A percentile compares a stretch with the other conserved stretches of the same genome.
Evolutionary conservation across 2,797 vertebrate genomes (phyloP).

Genomic region (Sebastes oblongus): DNA sequence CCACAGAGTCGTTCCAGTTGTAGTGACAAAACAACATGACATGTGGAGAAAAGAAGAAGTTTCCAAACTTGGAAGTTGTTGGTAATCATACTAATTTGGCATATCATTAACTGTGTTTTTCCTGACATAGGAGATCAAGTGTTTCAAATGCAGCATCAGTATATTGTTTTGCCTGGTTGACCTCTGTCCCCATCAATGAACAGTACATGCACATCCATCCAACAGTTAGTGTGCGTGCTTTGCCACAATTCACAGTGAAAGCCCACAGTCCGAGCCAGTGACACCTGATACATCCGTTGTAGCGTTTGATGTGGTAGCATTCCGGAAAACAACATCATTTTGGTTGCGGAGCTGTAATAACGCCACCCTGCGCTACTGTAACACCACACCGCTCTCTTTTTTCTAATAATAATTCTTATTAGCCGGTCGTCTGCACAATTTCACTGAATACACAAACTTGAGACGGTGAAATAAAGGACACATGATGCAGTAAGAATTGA

Average conservation of each 20-base stretch:
- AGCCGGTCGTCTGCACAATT: accelerated
- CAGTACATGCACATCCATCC: neutral
- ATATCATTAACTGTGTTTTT: too few relatives aligned
- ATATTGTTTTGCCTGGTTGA: neutral
- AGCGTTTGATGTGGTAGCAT: conserved; percentile 1
- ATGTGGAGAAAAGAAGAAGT: accelerated
- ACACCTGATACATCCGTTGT: conserved; percentile 32
- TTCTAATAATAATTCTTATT: neutral
- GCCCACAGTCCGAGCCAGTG: neutral
- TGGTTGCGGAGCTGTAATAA: neutral
- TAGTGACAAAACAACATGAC: too few relatives aligned
- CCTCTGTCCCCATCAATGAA: neutral
- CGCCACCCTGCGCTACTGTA: neutral
- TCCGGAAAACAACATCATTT: conserved; percentile 24
- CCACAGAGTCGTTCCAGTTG: too few relatives aligned
- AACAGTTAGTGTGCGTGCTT: neutral
- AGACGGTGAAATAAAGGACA: neutral
- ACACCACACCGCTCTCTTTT: neutral
- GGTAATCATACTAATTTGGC: neutral
- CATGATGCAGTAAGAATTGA: neutral
- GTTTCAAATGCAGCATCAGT: too few relatives aligned
- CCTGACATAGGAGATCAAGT: too few relatives aligned
- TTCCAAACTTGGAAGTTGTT: neutral
- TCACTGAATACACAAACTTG: neutral
- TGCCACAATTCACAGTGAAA: neutral